Conservation (phyloP, 2,797 vertebrate genomes). For the Sebastes dallii region DNA sequence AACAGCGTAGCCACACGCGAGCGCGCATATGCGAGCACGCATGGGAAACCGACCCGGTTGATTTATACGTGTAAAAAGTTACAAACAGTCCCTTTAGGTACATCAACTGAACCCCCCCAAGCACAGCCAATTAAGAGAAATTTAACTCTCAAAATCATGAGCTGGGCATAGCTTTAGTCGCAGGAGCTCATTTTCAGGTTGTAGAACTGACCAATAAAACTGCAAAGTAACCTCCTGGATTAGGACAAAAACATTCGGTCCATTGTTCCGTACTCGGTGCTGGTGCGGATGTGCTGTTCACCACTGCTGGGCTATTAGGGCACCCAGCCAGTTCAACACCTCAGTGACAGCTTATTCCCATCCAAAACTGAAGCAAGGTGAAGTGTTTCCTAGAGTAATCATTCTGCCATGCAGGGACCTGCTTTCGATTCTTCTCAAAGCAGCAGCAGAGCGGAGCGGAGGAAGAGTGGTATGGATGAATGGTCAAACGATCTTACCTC, state of each 20-base stretch:
- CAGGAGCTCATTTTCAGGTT: background rate
- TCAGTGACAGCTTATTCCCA: constrained; percentile 3
- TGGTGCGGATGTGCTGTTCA: constrained; percentile 4
- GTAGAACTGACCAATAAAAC: background rate
- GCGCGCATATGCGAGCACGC: too few species aligned
- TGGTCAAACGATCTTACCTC: background rate
- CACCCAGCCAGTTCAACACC: constrained; percentile 21
- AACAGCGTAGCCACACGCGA: too few species aligned
- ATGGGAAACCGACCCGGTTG: too few species aligned
- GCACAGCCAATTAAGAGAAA: background rate
- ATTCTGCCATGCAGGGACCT: background rate
- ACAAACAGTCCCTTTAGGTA: too few species aligned
- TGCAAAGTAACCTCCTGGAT: background rate
- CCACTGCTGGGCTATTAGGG: constrained; percentile 10
- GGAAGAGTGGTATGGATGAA: background rate
- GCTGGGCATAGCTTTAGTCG: background rate
- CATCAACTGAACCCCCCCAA: too few species aligned
- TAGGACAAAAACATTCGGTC: background rate
- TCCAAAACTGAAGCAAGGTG: constrained; percentile 11
- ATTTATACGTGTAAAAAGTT: too few species aligned
- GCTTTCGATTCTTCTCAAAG: background rate
- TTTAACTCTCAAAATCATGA: background rate
- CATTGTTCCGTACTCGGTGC: background rate
- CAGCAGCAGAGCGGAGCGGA: background rate
- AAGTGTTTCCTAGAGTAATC: constrained; percentile 8